Base-by-base conservation (phyloP, 2,888 invertebrate genomes). In the Neuroscelio doddi region DNA sequence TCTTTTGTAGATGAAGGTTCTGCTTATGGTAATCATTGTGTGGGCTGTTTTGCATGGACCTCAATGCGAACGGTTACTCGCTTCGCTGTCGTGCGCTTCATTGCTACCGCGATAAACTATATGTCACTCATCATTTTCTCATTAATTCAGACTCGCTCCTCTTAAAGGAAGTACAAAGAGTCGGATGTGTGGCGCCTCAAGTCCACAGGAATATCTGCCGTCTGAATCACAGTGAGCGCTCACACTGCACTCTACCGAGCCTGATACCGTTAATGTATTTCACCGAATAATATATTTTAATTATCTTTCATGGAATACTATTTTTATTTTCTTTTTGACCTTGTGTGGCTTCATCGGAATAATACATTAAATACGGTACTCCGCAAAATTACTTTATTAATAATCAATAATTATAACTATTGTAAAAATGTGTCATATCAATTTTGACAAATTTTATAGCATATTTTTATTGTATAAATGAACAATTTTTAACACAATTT, bases 141-240 rank as follows among this genome's bases (percentile, higher is more conserved):
- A 73, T 73, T 75, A 75, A 75, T 75, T 73, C 73, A 52, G 56
- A 21, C 42, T 17, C 69, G 52, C 66, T 68, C 63, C 74, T 75
- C 69, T 68, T 71, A 73, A 77, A 78, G 76, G 78, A 78, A 79
- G 76, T 74, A 72, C 69, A 52, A 44, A 56, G 51, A 72, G 70
- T 78, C 77, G 77, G 75, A 79, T 77, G 72, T 69, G 69, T 76
- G 79, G 79, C 78, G 79, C 79, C 80, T 75, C 67, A 72, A 73
- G 72, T 78, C 75, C 74, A 73, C 75, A 72, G 68, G 75, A 78
- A 78, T 80, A 80, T 80, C 78, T 77, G 69, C 69, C 71, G 77
- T 77, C 78, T 79, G 79, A 79, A 79, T 80, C 78, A 79, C 64
- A 66, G 64, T 46, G 45, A 12, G 55, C 50, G 41, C 24, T 47